Evolutionary conservation across 2,888 invertebrate genomes (phyloP), one percentile per base, ranked within the genome.

Genomic region (Acleris laterana): DNA sequence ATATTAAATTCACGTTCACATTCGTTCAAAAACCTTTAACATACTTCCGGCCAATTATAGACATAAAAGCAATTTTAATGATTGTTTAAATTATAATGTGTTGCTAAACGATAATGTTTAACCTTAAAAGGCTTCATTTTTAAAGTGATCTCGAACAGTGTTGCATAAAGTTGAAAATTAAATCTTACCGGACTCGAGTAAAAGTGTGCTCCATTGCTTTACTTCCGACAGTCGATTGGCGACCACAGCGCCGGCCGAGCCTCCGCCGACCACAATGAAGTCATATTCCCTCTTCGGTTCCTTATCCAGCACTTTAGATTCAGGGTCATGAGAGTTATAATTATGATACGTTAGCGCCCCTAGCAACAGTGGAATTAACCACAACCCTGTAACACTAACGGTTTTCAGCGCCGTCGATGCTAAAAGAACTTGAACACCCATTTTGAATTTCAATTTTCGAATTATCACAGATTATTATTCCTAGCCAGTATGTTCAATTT

Each of bases 171-270:
- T 20, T 28, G 28, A 20, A 17, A 58, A 49, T 19, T 48, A 17
- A 17, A 50, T 73, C 86, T 81, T 77, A 93, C 93, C 93, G 51
- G 96, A 97, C 88, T 98, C 98, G 58, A 98, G 84, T 6, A 98
- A 90, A 38, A 98, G 91, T 0, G 97, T 95, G 70, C 95, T 96
- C 97, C 97, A 97, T 51, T 94, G 92, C 5, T 94, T 93, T 50
- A 96, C 90, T 85, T 97, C 97, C 17, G 96, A 96, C 53, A 97
- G 87, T 19, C 98, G 94, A 79, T 94, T 97, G 9, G 98, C 97
- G 1, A 98, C 94, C 1, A 98, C 98, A 0, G 98, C 97, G 0
- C 98, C 98, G 0, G 98, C 98, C 0, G 97, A 97, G 1, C 98
- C 98, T 2, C 96, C 97, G 3, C 98, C 98, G 5, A 98, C 93